phyloP scores from a whole-genome alignment of 1,140 invertebrate species.

The Helicoverpa zea region DNA sequence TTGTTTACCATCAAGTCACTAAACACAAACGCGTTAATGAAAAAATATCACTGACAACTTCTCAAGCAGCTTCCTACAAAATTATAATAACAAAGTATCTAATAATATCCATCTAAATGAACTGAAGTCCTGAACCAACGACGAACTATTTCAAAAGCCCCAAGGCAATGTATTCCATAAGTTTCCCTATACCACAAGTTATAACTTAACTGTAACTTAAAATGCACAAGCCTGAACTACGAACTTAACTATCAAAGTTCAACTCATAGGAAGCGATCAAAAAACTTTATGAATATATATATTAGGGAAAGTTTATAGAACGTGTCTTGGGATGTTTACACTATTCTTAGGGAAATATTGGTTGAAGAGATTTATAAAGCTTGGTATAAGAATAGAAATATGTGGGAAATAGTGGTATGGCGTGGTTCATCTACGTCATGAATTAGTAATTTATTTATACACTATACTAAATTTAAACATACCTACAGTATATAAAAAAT shows the following conservation, averaged over 20 bases:
- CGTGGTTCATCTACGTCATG: no score
- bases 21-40: no score
- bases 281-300: constrained; percentile 20
- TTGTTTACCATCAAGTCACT: no score
- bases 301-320: constrained; percentile 9
- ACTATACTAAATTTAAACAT: no score
- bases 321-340: background rate
- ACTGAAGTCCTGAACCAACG: constrained; percentile 1
- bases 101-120: background rate
- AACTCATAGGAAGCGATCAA: background rate
- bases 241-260: constrained; percentile 21
- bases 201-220: constrained; percentile 1
- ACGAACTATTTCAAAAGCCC: background rate
- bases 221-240: background rate
- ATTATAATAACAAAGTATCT: background rate
- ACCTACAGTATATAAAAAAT: no score
- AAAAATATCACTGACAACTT: no score
- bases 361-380: background rate
- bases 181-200: constrained; percentile 16
- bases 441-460: no score
- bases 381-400: background rate
- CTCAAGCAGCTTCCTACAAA: background rate
- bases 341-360: background rate
- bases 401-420: background rate
- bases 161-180: background rate